phyloP scores from a whole-genome alignment of 2,888 invertebrate species.

The Euzophera pinguis region DNA sequence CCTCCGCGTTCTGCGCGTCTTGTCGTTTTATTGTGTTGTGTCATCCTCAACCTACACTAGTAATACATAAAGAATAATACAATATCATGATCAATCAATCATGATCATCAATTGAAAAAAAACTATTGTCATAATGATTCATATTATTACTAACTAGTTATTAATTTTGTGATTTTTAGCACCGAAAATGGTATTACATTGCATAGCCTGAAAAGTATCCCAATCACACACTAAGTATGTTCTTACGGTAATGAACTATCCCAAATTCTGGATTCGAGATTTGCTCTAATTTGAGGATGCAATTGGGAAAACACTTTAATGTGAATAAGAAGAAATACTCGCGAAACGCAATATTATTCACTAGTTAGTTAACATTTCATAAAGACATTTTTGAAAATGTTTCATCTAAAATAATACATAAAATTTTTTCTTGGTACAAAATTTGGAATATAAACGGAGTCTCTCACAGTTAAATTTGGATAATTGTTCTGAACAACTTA shows the following conservation, averaged over 20 bases:
- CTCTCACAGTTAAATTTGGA: constrained; percentile 46
- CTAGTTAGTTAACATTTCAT: too few relatives aligned
- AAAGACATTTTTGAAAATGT: background rate
- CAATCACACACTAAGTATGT: too few relatives aligned
- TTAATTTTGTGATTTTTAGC: too few relatives aligned
- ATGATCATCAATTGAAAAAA: background rate
- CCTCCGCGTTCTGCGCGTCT: constrained; percentile 18
- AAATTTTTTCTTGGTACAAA: constrained; percentile 31
- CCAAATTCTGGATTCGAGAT: too few relatives aligned
- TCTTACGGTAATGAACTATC: too few relatives aligned
- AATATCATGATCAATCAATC: background rate
- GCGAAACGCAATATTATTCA: too few relatives aligned
- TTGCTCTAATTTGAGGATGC: too few relatives aligned
- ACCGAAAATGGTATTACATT: too few relatives aligned
- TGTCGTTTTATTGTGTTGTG: constrained; percentile 20
- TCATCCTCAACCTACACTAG: constrained; percentile 23
- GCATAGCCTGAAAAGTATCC: too few relatives aligned
- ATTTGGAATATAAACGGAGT: constrained; percentile 37
- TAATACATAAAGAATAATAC: background rate
- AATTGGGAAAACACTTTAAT: too few relatives aligned
- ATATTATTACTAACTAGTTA: background rate
- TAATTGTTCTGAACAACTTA: constrained; percentile 45
- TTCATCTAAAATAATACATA: background rate
- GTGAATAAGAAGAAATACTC: too few relatives aligned
- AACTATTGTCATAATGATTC: background rate